phyloP scores from a whole-genome alignment of 2,113 vertebrate genomes.

The Chroicocephalus ridibundus region DNA sequence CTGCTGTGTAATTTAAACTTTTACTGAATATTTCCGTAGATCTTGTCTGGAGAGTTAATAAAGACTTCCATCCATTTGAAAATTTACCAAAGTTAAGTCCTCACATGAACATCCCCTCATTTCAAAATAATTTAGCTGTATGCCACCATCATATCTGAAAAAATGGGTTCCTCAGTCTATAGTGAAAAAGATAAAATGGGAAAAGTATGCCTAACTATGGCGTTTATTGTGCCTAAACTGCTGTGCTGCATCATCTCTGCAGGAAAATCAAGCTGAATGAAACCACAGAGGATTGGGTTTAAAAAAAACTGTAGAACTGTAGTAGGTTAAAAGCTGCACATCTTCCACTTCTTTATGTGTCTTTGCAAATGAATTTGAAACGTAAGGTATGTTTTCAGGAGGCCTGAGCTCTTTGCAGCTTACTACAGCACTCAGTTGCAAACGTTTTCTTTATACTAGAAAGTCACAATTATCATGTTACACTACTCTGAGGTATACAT shows the following conservation, averaged over 20 bases:
- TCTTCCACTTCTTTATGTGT: neutral
- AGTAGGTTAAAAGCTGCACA: neutral
- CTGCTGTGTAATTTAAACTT: neutral
- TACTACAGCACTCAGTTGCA: neutral
- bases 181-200: neutral
- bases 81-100: neutral
- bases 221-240: neutral
- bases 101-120: neutral
- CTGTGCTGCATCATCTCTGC: neutral
- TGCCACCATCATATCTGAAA: neutral
- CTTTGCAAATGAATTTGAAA: neutral
- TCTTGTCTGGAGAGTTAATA: neutral
- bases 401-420: neutral
- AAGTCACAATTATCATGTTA: neutral
- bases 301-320: neutral
- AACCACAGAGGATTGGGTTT: neutral
- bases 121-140: neutral
- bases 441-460: neutral
- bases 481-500: neutral
- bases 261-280: neutral
- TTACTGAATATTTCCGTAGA: neutral
- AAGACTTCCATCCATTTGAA: neutral
- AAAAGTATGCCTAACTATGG: neutral
- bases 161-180: neutral
- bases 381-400: neutral